Percentiles rank a stretch among this genome's conserved stretches.
Evolutionary conservation across 2,113 vertebrate genomes (phyloP).

Genomic region (Maccullochella peelii): DNA sequence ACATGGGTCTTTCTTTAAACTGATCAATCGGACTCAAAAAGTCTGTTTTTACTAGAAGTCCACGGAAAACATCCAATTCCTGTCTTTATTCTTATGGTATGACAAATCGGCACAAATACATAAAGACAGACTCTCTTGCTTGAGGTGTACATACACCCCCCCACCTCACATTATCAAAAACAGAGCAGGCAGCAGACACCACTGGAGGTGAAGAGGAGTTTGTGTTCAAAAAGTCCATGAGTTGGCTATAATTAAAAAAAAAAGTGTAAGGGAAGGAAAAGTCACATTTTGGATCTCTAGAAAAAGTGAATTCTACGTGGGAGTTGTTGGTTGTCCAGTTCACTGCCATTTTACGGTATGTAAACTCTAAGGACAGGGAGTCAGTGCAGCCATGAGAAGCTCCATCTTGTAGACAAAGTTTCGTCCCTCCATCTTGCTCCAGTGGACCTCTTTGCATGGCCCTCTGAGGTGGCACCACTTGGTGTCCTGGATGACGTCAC

Average conservation of each 20-base stretch:
- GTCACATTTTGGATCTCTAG: neutral
- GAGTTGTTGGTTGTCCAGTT: neutral
- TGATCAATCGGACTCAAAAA: neutral
- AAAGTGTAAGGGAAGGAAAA: neutral
- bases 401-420: slow-evolving; percentile 99
- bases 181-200: slow-evolving; percentile 2
- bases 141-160: neutral
- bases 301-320: neutral
- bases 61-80: neutral
- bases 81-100: neutral
- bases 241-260: neutral
- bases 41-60: neutral
- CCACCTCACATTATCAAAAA: neutral
- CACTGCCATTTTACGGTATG: neutral
- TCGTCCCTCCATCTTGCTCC: slow-evolving; percentile 97
- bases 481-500: slow-evolving; percentile 91
- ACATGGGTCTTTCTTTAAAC: neutral
- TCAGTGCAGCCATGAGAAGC: slow-evolving; percentile 96
- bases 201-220: neutral
- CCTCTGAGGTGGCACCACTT: slow-evolving; percentile 97
- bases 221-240: slow-evolving; percentile 12
- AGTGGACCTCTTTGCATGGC: slow-evolving; percentile 93
- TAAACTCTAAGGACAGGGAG: slow-evolving; percentile 84
- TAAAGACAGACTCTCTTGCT: neutral
- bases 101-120: neutral